Base-by-base conservation (phyloP, 2,888 invertebrate genomes). In the Meloe dianella region DNA sequence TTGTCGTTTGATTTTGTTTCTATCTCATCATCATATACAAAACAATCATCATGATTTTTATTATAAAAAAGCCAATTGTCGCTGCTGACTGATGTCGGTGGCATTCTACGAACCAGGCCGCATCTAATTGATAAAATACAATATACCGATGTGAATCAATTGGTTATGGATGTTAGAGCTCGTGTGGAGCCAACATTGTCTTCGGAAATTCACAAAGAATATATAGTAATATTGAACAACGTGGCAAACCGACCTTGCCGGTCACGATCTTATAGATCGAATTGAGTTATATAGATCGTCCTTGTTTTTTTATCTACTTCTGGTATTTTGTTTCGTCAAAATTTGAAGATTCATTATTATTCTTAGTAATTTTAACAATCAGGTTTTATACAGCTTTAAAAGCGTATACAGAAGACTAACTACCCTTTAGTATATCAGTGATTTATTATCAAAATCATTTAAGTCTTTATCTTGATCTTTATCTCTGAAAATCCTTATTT, bases 161-260 rank as follows among this genome's bases (percentile, higher is more conserved):
- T 71, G 67, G 73, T 71, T 68, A 66, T 71, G 74, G 74, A 71
- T 75, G 74, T 75, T 75, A 75, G 72, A 70, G 70, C 73, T 74
- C 74, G 73, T 75, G 76, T 75, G 74, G 72, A 76, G 74, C 72
- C 72, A 72, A 68, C 68, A 74, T 75, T 74, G 74, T 74, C 71
- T 76, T 74, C 70, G 68, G 66, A 65, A 65, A 63, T 72, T 65
- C 65, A 72, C 70, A 72, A 72, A 72, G 70, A 68, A 63, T 63
- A 47, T 47, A 47, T 47, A 9, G 47, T 47, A 47, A 47, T 47
- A 47, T n/a, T 47, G 47, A 47, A 47, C 20, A 47, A 47, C 20
- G 20, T 47, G 61, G 65, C 65, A 66, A 60, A 60, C n/a, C 67
- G 70, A 72, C 70, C 70, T 70, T 72, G 67, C 67, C 57, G 65